Conservation (phyloP, 2,888 invertebrate species). For the Acanthosepion pharaonis region DNA sequence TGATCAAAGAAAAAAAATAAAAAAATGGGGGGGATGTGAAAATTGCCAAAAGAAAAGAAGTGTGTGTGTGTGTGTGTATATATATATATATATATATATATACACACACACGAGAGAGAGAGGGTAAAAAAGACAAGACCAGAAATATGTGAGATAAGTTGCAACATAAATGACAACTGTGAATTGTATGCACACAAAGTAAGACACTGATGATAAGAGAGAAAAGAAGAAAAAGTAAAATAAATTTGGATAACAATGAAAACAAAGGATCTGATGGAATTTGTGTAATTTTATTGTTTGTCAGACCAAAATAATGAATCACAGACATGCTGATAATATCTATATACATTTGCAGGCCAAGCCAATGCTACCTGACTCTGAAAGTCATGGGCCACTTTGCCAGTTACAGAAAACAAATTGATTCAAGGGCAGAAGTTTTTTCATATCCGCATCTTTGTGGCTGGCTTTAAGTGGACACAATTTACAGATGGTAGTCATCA, state of each 20-base stretch:
- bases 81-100: too few relatives aligned
- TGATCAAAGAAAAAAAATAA: too few relatives aligned
- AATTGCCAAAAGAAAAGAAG: too few relatives aligned
- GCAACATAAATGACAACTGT: too few relatives aligned
- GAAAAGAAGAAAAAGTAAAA: background rate
- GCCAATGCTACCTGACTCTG: constrained; percentile 16
- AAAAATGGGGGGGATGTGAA: too few relatives aligned
- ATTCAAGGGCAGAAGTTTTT: background rate
- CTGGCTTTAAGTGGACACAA: background rate
- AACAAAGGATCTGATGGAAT: background rate
- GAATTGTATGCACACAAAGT: too few relatives aligned
- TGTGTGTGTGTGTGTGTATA: too few relatives aligned
- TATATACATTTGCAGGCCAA: constrained; percentile 37
- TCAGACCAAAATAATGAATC: constrained; percentile 42
- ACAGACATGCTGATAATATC: constrained; percentile 47
- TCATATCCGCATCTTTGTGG: background rate
- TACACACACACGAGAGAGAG: too few relatives aligned
- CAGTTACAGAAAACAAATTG: background rate
- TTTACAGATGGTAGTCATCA: background rate
- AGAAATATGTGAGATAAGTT: too few relatives aligned
- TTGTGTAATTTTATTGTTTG: background rate
- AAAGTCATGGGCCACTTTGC: background rate
- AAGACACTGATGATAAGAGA: background rate
- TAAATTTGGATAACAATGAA: background rate
- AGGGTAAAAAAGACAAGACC: too few relatives aligned